phyloP scores from a whole-genome alignment of 2,113 vertebrate genomes.

The Zosterops lateralis region DNA sequence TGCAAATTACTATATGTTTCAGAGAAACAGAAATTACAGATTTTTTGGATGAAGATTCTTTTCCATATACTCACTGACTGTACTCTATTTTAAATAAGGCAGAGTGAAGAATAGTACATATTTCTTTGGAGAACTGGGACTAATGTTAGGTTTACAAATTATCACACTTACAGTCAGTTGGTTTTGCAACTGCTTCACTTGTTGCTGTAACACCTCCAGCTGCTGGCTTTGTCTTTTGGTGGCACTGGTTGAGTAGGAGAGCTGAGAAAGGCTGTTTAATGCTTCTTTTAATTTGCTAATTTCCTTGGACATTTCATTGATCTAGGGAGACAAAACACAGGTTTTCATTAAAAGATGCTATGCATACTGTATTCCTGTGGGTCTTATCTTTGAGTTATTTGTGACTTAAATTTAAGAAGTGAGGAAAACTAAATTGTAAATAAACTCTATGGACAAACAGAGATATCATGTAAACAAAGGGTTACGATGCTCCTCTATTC shows the following conservation, averaged over 20 bases:
- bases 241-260: slow-evolving; percentile 85
- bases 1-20: not conserved
- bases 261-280: slow-evolving; percentile 95
- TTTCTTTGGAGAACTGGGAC: not conserved
- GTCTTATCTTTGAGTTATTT: not conserved
- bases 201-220: slow-evolving; percentile 88
- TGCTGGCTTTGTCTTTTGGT: slow-evolving; percentile 92
- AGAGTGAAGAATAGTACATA: fast-evolving
- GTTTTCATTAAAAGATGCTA: not conserved
- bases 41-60: not conserved
- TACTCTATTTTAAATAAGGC: not conserved
- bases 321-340: slow-evolving; percentile 69
- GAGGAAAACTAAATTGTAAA: not conserved
- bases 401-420: not conserved
- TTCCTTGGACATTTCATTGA: slow-evolving; percentile 91
- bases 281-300: slow-evolving; percentile 94
- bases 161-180: slow-evolving; percentile 86
- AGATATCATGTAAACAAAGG: not conserved
- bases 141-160: not conserved
- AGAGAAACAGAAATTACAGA: not conserved
- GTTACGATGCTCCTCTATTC: not conserved
- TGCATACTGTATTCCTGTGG: not conserved
- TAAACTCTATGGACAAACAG: not conserved
- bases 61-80: not conserved
- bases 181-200: slow-evolving; percentile 92